These are phyloP conservation scores for Drosophila fulvimacula DNA, from an alignment of 2,888 invertebrate genomes.

Conservation along the genomic window DNA sequence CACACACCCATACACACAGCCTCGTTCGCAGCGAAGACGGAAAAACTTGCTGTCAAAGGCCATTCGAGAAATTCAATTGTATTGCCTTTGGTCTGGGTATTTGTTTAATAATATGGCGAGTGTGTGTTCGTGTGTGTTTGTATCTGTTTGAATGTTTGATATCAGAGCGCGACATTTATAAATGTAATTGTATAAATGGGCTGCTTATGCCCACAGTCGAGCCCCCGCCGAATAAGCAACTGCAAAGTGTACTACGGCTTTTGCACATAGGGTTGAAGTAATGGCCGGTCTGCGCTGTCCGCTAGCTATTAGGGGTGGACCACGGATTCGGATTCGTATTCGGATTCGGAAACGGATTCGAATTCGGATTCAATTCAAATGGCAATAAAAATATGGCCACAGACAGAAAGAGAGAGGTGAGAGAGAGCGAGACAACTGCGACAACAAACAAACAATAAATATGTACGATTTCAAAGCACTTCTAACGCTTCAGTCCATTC, in stretches of 20 bases:
- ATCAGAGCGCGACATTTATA: slow-evolving; percentile 67
- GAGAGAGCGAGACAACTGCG: slow-evolving; percentile 38
- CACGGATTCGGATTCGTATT: slow-evolving; percentile 48
- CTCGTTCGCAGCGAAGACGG: slow-evolving; percentile 12
- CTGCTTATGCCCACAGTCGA: slow-evolving; percentile 57
- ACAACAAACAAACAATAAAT: slow-evolving; percentile 48
- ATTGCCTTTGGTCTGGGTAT: slow-evolving; percentile 32
- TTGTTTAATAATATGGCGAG: slow-evolving; percentile 56
- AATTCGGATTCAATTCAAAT: slow-evolving; percentile 63
- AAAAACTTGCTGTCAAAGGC: slow-evolving; percentile 48
- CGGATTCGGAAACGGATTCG: slow-evolving; percentile 54
- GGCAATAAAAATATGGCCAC: slow-evolving; percentile 68
- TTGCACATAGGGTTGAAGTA: slow-evolving; percentile 55
- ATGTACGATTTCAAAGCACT: slow-evolving; percentile 65
- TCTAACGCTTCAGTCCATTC: slow-evolving; percentile 24
- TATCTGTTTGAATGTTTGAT: slow-evolving; percentile 50
- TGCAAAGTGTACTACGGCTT: slow-evolving; percentile 7
- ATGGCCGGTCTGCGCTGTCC: slow-evolving; percentile 53
- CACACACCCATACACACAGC: background rate
- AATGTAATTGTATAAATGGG: slow-evolving; percentile 77
- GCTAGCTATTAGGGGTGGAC: slow-evolving; percentile 75
- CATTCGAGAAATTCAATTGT: slow-evolving; percentile 53
- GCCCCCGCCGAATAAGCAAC: slow-evolving; percentile 10
- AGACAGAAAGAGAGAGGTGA: background rate
- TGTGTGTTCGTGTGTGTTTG: slow-evolving; percentile 27